phyloP scores from a whole-genome alignment of 2,888 invertebrate genomes.

The Smittia aterrima region DNA sequence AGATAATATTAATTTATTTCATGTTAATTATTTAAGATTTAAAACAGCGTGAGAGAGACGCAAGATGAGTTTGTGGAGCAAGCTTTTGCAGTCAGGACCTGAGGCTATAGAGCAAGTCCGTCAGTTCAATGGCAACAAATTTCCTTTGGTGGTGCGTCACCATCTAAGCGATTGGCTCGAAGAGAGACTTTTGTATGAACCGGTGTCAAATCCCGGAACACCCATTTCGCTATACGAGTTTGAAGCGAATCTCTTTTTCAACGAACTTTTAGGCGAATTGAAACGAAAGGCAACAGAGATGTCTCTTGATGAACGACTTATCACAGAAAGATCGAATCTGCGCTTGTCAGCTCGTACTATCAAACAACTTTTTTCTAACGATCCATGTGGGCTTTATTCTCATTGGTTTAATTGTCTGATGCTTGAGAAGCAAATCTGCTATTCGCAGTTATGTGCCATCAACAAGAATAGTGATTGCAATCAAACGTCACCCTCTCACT shows the following conservation, averaged over 20 bases:
- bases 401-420: conserved; percentile 38
- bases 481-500: too few relatives aligned
- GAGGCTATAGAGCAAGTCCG: conserved; percentile 80
- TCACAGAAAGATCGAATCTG: conserved; percentile 75
- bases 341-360: conserved; percentile 76
- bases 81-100: conserved; percentile 76
- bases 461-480: conserved; percentile 36
- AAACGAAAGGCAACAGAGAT: conserved; percentile 65
- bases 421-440: conserved; percentile 40
- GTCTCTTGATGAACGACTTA: conserved; percentile 61
- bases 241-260: conserved; percentile 52
- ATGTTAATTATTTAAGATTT: background rate
- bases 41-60: background rate
- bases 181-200: conserved; percentile 79
- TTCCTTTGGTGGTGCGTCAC: conserved; percentile 92
- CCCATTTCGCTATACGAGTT: conserved; percentile 27
- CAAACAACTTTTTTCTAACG: conserved; percentile 48
- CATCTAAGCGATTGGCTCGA: conserved; percentile 91
- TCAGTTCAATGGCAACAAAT: conserved; percentile 83
- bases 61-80: conserved; percentile 78
- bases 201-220: background rate
- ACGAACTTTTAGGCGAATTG: conserved; percentile 57
- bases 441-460: conserved; percentile 34
- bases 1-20: too few relatives aligned
- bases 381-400: conserved; percentile 35